A percentile compares a stretch with the other conserved stretches of the same genome.
phyloP scores from a whole-genome alignment of 2,113 vertebrate genomes.

The Heterotilapia buettikoferi region DNA sequence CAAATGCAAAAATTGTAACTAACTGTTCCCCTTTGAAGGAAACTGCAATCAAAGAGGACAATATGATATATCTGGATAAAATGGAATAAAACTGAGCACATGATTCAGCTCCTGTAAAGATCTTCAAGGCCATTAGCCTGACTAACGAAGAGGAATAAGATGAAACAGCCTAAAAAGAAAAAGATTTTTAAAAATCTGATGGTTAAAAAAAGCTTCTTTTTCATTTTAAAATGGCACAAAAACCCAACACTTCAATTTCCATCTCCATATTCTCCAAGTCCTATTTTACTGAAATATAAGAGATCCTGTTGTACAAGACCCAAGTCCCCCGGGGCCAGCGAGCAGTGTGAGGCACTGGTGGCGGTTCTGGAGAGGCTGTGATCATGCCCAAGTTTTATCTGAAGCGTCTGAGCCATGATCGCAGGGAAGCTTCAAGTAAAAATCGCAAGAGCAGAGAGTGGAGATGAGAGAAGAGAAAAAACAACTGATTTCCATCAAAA shows the following conservation, averaged over 20 bases:
- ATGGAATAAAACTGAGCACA: not conserved
- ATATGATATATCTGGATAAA: not conserved
- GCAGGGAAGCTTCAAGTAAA: slow-evolving; percentile 63
- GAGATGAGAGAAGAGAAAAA: slow-evolving; percentile 56
- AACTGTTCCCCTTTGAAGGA: not conserved
- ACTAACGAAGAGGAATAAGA: slow-evolving; percentile 1
- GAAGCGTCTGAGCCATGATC: slow-evolving; percentile 44
- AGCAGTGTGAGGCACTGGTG: slow-evolving; percentile 32
- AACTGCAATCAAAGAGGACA: not conserved
- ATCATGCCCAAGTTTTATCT: slow-evolving; percentile 62
- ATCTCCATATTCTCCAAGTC: not conserved
- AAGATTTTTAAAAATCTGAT: slow-evolving; percentile 17
- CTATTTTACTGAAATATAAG: slow-evolving; percentile 17
- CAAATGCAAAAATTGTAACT: not conserved
- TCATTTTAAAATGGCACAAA: not conserved
- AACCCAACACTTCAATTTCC: not conserved
- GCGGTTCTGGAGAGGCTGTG: slow-evolving; percentile 41
- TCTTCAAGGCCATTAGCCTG: not conserved
- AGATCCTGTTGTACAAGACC: not conserved
- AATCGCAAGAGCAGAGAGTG: slow-evolving; percentile 38
- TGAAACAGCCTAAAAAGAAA: not conserved
- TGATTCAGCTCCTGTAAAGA: not conserved
- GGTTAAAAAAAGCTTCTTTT: not conserved
- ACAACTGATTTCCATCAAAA: slow-evolving; percentile 74
- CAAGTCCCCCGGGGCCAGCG: not conserved